Evolutionary conservation across 2,113 vertebrate genomes (phyloP), one percentile per base, ranked within the genome.

Genomic region (Ictalurus furcatus): DNA sequence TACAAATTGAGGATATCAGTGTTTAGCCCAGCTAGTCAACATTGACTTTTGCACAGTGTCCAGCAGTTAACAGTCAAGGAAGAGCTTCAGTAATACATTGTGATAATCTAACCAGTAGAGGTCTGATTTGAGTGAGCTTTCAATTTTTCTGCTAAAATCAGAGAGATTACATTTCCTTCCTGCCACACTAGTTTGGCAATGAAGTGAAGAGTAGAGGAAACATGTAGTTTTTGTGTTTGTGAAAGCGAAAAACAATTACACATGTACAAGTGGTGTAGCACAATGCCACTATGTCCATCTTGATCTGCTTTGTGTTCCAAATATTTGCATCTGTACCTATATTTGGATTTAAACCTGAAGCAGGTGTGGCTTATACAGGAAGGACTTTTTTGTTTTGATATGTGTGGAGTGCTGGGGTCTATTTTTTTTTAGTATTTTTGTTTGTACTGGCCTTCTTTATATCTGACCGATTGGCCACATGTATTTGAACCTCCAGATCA

Each of bases 21-120:
- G 65, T 86, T 89, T 74, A 79, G 90, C 84, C 63, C 76, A 69
- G 52, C 58, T 86, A n/a, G 90, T 93, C 88, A 92, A 92, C 92
- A 92, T 89, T 92, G 88, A 76, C 69, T 89, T 84, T 88, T 81
- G 28, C 85, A 61, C 59, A 90, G 85, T 37, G 48, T 84, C 61
- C 17, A 76, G 78, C 17, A 78, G 78, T 83, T n/a, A 30, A 37
- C 48, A 6, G 61, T 85, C n/a, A 30, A 67, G 63, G 40, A 30
- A 56, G 86, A 88, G 74, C 59, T 59, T 59, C 30, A 21, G 83
- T 71, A 44, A 21, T 40, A 69, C 6, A 87, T 48, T 13, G 63
- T 59, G 17, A 76, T 73, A 28, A 71, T 40, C 44, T 54, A 69
- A 80, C 34, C 30, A n/a, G 19, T 65, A 61, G 54, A 34, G 13